Evolutionary conservation across 2,113 vertebrate species (phyloP), one percentile per base, ranked within the genome.

Genomic region (Jacana jacana): DNA sequence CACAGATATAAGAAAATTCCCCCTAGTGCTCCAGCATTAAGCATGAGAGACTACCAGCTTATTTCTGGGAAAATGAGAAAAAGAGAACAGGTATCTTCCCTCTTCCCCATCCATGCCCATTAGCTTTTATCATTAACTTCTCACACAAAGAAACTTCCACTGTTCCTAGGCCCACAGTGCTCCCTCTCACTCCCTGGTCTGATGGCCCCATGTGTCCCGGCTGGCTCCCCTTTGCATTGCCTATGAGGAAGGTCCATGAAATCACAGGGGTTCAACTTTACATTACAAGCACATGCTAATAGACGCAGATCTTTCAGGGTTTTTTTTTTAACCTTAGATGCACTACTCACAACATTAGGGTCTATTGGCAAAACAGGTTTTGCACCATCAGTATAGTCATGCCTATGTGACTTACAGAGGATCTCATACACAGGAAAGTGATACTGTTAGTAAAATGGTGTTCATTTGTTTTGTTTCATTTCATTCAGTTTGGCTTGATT

Each of bases 141-240:
- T 68, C 61, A 20, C 49, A 22, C 4, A 28, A 7, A 20, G 3
- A 54, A 51, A 44, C 9, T 23, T 61, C 25, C 9, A 18, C 25
- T 3, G 4, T 7, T 33, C 39, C n/a, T 22, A 24, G 66, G 46
- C 52, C 71, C n/a, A n/a, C 5, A 0, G 3, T 2, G 17, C 40
- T 75, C 51, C 4, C 30, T 81, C 49, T 76, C 24, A 11, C 57
- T 35, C 25, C 6, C 18, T 7, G 13, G 4, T 17, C 44, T 5
- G 24, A 65, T 4, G 52, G 77, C 13, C 55, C 31, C 8, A n/a
- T 73, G 85, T 31, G 33, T 18, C 69, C 57, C 14, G 35, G 23
- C 22, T 40, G 4, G 23, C 6, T 68, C 44, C 16, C 24, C 17
- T 65, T 22, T 22, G 28, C 60, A 22, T 5, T 35, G 42, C 69